phyloP scores from a whole-genome alignment of 1,140 invertebrate genomes.

The Bombus waltoni region DNA sequence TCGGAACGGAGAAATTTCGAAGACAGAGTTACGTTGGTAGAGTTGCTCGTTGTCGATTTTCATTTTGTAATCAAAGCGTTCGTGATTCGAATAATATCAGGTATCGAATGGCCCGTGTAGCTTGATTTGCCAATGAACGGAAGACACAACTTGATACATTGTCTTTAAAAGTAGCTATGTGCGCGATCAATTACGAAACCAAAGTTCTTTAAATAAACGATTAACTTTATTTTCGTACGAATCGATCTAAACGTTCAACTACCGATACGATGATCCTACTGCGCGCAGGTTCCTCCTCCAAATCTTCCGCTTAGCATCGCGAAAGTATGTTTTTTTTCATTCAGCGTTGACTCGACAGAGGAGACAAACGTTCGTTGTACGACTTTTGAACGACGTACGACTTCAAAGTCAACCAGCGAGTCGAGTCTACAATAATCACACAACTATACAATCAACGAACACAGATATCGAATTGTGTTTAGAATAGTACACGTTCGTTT shows the following conservation, averaged over 20 bases:
- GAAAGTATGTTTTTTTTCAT: background rate
- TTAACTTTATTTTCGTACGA: background rate
- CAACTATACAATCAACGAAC: background rate
- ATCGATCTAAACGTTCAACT: background rate
- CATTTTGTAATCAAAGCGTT: background rate
- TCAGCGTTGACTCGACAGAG: background rate
- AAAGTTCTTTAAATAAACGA: background rate
- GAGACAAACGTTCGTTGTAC: background rate
- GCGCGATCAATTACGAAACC: background rate
- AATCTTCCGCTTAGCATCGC: background rate
- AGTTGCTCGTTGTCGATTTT: background rate
- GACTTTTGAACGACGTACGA: background rate
- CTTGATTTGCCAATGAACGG: background rate
- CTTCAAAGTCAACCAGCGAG: background rate
- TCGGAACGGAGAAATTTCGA: background rate
- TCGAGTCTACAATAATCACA: background rate
- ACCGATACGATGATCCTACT: background rate
- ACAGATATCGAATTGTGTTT: background rate
- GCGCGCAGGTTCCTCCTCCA: background rate
- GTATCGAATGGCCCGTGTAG: background rate
- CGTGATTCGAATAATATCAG: background rate
- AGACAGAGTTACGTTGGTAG: background rate
- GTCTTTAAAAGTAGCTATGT: background rate
- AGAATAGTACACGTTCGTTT: slow-evolving; percentile 30
- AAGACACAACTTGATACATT: background rate